Evolutionary conservation across 2,888 invertebrate genomes (phyloP), one percentile per base, ranked within the genome.

Genomic region (Drosophila austrosaltans): DNA sequence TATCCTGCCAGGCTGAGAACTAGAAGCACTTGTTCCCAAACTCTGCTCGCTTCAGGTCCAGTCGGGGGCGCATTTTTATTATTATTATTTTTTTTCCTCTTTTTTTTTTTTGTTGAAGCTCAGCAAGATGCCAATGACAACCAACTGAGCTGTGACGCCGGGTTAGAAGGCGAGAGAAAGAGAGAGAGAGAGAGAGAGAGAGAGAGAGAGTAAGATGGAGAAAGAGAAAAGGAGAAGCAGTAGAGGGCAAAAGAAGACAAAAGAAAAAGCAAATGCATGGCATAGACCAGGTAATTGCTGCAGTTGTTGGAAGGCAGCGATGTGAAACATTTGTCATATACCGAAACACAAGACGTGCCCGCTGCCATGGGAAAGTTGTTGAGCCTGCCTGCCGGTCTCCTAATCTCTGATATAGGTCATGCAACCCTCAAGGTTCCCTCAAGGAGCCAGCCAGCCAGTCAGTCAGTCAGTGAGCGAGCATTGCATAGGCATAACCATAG

Each of bases 301-400:
- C 73, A 79, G 87, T 84, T 86, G 74, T 67, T 64, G 79, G 87
- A 69, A 76, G 76, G 83, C 90, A 87, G 76, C 84, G 90, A 90
- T 83, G 90, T 83, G 82, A 86, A 90, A 90, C 90, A 90, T 91
- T 90, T 90, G 91, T 90, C 90, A 91, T 89, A 88, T 81, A 82
- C 77, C 73, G 81, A 77, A 78, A 77, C 78, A 62, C 53, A 63
- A 32, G 44, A 74, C 69, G 81, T 82, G 77, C 76, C 69, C 75
- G 78, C 63, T 82, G 85, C 80, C 87, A 78, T 89, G 88, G 89
- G 88, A 88, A 88, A 82, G 82, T 82, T 71, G 76, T 75, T 72
- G 68, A 56, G 63, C 65, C 70, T 61, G 60, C 53, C 54, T 62
- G 28, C 53, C 42, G 57, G 53, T 57, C 66, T 61, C 66, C 61